Evolutionary conservation across 37 sponge, comb jelly and placozoan species (phyloP), one percentile per base, ranked within the genome.

Genomic region (Theonella swinhoei): DNA sequence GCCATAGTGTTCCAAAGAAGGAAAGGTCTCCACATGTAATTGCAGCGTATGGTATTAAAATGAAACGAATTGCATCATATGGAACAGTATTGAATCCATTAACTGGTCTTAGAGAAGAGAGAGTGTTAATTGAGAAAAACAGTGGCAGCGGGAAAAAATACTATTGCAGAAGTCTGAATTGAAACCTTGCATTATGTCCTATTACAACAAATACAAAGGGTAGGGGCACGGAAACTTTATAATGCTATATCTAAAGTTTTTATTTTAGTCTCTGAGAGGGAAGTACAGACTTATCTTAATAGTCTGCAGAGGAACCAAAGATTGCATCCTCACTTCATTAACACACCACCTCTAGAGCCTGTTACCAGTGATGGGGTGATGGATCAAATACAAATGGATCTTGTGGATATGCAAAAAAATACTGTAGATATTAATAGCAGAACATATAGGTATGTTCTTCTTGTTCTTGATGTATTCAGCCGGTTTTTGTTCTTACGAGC

Each of bases 151-250:
- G 14, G 54, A 14, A 17, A 70, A 70, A 0, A 76, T 76, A 40
- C 62, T 76, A 59, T 62, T 76, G 9, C 9, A 32, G 41, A 31
- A 47, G 11, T 14, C 22, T 60, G 76, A 76, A 32, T 60, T 76
- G 60, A 33, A 76, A 9, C 23, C n/a, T 20, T 47, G 37, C 62
- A 59, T 76, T 26, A 59, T 29, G 20, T 5, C 29, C 29, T 76
- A 76, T 11, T 76, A 31, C 34, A 58, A 47, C 14, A 76, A 58
- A 30, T 76, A 31, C 76, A 76, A 76, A 76, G 76, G 76, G 76
- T 19, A 33, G 76, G 75, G 9, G 75, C 59, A 29, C 5, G 75
- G 8, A 74, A 74, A 39, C n/a, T 74, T 3, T 74, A 74, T 39
- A 42, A 42, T 30, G 24, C 58, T 26, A 74, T 74, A 20, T 31